These are phyloP conservation scores for Bryconaethiops microstoma DNA, from an alignment of 2,797 vertebrate genomes.

Conservation along the genomic window DNA sequence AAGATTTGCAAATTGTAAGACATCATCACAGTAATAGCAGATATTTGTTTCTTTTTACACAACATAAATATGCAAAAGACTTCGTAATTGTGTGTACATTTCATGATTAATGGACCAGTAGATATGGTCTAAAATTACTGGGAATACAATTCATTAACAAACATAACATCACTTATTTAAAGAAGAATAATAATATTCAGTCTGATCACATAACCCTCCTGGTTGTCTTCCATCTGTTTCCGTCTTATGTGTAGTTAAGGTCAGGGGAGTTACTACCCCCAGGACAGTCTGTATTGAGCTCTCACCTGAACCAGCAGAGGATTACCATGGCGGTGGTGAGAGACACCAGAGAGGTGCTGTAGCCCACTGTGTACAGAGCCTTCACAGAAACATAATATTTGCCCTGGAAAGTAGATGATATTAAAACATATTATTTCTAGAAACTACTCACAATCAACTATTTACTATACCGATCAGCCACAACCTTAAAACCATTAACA, in stretches of 20 bases:
- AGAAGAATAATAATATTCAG: background rate
- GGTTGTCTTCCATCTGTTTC: background rate
- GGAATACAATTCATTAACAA: too few species aligned
- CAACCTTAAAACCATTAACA: too few species aligned
- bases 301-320: constrained; percentile 96
- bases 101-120: too few species aligned
- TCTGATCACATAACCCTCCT: background rate
- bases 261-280: background rate
- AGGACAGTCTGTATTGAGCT: background rate
- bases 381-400: constrained; percentile 91
- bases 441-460: background rate
- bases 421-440: background rate
- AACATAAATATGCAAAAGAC: too few species aligned
- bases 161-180: too few species aligned
- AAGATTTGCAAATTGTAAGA: too few species aligned
- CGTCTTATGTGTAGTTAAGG: background rate
- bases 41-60: too few species aligned
- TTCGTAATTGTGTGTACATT: too few species aligned
- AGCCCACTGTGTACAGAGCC: constrained; percentile 96
- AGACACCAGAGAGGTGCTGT: constrained; percentile 96
- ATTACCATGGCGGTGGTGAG: constrained; percentile 97
- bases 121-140: too few species aligned
- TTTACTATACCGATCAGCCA: too few species aligned
- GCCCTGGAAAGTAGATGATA: constrained; percentile 73
- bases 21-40: too few species aligned